Evolutionary conservation across 1,140 invertebrate genomes (phyloP).

Genomic region (Drosophila ogumai): DNA sequence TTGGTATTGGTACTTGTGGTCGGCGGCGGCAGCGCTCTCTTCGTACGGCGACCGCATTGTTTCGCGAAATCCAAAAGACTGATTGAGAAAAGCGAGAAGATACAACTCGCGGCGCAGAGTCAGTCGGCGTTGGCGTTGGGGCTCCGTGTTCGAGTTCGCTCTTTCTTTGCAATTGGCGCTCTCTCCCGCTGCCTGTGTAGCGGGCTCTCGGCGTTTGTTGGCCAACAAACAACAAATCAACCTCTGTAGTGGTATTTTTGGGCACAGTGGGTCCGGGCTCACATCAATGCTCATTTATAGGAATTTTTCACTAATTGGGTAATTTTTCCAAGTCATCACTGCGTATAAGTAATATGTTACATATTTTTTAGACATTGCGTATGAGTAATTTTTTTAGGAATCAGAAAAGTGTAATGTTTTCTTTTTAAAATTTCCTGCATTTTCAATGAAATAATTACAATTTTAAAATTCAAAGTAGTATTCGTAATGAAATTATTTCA

Average conservation of each 20-base stretch:
- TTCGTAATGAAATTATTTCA: neutral
- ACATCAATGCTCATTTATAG: neutral
- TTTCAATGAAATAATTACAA: neutral
- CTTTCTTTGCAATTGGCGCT: constrained; percentile 22
- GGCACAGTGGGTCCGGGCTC: constrained; percentile 38
- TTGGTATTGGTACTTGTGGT: constrained; percentile 67
- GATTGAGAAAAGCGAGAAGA: constrained; percentile 64
- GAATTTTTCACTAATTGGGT: neutral
- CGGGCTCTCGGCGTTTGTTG: constrained; percentile 47
- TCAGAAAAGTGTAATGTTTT: too few relatives aligned
- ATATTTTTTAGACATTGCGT: neutral
- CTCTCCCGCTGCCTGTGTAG: constrained; percentile 28
- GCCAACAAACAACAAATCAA: constrained; percentile 60
- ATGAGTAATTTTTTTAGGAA: constrained; percentile 3
- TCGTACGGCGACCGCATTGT: constrained; percentile 79
- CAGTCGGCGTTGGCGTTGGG: constrained; percentile 56
- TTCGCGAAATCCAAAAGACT: constrained; percentile 82
- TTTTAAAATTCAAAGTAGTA: neutral
- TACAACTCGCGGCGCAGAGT: constrained; percentile 55
- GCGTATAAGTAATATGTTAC: constrained; percentile 1
- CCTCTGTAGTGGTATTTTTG: constrained; percentile 26
- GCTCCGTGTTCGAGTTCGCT: constrained; percentile 23
- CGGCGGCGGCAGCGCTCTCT: constrained; percentile 66
- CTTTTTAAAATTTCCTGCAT: neutral
- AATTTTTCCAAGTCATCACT: neutral